Base-by-base conservation (phyloP, 2,113 vertebrate species). In the Coptodon bakossiorum region DNA sequence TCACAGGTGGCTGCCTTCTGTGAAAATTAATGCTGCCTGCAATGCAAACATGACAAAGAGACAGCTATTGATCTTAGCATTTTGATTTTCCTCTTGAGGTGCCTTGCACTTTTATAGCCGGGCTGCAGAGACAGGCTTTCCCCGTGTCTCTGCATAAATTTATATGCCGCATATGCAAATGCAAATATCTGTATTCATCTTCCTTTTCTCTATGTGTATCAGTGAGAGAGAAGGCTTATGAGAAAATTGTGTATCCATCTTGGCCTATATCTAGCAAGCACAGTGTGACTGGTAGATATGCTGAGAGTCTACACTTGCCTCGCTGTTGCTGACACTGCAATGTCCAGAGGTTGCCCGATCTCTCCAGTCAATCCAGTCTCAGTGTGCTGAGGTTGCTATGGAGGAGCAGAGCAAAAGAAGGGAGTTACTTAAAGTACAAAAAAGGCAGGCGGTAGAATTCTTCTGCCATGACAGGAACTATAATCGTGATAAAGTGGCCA, bases 301-400 rank as follows among this genome's bases (percentile, higher is more conserved):
- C 84, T 79, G 43, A 87, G 68, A 92, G 84, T 84, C 84, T 91
- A 71, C 83, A 79, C 88, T 92, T 90, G 84, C 88, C 82, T 84
- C 54, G 59, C 85, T 71, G 86, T 29, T 93, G 94, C 93, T 94
- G 94, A 94, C 90, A 17, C 66, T 66, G 93, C 95, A 90, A 73
- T 87, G 90, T 94, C 92, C 91, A 83, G 57, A 57, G 66, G 59
- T 82, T 27, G 83, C 56, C 80, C 81, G 82, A 90, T 92, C 80
- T 85, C 89, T 85, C 80, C 85, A 83, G 80, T 90, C 91, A 88
- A 86, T 90, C 88, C 86, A 87, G 78, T 68, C 76, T 88, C 86
- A 50, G 11, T 13, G 17, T 87, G 86, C 61, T 61, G 45, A 59
- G 86, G 80, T 81, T 91, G 89, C 91, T 71, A 81, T 34, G 29